phyloP scores from a whole-genome alignment of 2,113 vertebrate species.

The Turdus rufiventris region DNA sequence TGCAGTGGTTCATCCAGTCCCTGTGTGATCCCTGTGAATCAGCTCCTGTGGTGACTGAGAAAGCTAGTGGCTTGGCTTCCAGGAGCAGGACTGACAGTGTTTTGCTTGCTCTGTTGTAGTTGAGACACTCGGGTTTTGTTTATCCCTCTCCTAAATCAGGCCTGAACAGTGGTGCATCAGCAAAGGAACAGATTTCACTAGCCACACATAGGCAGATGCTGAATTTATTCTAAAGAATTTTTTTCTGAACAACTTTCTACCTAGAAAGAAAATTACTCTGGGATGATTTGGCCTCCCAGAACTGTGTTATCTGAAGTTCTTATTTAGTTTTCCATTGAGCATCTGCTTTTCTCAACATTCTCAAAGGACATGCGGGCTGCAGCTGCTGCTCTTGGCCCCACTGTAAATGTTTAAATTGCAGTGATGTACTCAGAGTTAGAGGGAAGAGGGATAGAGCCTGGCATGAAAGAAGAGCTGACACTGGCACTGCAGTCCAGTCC shows the following conservation, averaged over 20 bases:
- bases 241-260: background rate
- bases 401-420: background rate
- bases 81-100: background rate
- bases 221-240: background rate
- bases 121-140: background rate
- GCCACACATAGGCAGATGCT: background rate
- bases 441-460: background rate
- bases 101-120: background rate
- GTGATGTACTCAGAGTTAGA: background rate
- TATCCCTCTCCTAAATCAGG: background rate
- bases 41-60: background rate
- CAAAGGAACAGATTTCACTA: background rate
- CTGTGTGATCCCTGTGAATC: background rate
- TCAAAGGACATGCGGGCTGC: background rate
- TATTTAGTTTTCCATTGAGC: background rate
- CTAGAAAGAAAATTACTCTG: background rate
- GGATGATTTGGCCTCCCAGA: background rate
- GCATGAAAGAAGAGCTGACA: background rate
- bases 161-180: background rate
- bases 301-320: background rate
- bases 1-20: background rate
- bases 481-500: background rate
- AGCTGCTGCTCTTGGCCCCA: background rate
- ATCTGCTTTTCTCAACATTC: background rate
- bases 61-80: background rate